These are phyloP conservation scores for Piprites chloris DNA, from an alignment of 2,113 vertebrate species.

Conservation along the genomic window DNA sequence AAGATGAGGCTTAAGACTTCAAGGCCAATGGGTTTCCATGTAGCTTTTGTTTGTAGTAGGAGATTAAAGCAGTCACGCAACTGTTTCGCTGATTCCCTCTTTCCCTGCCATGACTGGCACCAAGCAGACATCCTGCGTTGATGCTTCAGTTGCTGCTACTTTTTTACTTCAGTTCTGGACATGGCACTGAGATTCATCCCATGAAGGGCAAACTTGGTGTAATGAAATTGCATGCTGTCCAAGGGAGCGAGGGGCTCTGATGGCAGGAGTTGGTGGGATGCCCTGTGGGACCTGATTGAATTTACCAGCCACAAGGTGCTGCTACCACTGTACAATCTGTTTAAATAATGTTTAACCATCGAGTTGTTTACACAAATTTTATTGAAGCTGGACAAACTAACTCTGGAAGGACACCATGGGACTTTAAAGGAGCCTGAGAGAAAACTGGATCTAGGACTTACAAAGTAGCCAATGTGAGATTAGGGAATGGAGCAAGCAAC, in stretches of 20 bases:
- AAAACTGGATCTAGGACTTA: not conserved
- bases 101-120: not conserved
- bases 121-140: fast-evolving
- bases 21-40: not conserved
- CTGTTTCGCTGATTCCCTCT: not conserved
- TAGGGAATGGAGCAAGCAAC: not conserved
- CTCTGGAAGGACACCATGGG: not conserved
- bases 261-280: not conserved
- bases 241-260: fast-evolving
- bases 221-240: fast-evolving
- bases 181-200: not conserved
- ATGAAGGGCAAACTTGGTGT: not conserved
- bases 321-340: not conserved
- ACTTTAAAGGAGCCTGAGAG: not conserved
- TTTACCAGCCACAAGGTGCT: not conserved
- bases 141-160: not conserved
- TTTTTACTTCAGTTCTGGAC: not conserved
- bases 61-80: not conserved
- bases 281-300: not conserved
- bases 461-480: not conserved
- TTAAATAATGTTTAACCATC: not conserved
- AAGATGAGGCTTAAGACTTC: not conserved
- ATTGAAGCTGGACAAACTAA: not conserved
- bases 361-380: not conserved
- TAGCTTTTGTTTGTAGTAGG: not conserved